Conservation (phyloP, 1,140 invertebrate species). For the Aphidius gifuensis region DNA sequence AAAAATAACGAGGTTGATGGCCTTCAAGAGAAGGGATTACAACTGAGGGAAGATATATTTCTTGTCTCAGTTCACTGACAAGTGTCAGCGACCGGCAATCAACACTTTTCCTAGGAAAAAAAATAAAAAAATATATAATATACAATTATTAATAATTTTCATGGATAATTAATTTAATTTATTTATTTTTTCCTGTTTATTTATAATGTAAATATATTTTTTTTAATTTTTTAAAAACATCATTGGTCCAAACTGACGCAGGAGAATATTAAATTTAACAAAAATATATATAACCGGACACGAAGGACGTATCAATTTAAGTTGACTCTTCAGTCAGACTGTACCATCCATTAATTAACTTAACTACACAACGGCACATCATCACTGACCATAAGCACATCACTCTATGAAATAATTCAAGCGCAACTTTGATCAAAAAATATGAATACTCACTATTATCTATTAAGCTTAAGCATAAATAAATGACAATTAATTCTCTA, state of each 20-base stretch:
- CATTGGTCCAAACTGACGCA: not conserved
- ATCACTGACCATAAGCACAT: conserved; percentile 40
- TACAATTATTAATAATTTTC: not conserved
- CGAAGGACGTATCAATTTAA: conserved; percentile 57
- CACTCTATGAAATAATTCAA: conserved; percentile 22
- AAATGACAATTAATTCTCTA: not conserved
- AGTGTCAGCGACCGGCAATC: too few species aligned
- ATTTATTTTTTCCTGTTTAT: not conserved
- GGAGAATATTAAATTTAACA: conserved; percentile 10
- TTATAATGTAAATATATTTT: not conserved
- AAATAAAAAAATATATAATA: too few species aligned
- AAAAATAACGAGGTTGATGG: too few species aligned
- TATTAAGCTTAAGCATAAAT: not conserved
- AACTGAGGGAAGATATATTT: too few species aligned
- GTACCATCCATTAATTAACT: conserved; percentile 56
- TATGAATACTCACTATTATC: not conserved
- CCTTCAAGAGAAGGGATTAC: too few species aligned
- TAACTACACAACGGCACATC: conserved; percentile 51
- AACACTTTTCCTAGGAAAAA: too few species aligned
- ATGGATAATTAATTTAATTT: not conserved
- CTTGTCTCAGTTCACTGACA: too few species aligned
- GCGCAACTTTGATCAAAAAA: conserved; percentile 9
- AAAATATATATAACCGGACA: conserved; percentile 42
- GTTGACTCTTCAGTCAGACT: conserved; percentile 49
- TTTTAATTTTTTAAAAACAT: not conserved